Evolutionary conservation across 2,888 invertebrate genomes (phyloP).

Genomic region (Reticulitermes lucifugus): DNA sequence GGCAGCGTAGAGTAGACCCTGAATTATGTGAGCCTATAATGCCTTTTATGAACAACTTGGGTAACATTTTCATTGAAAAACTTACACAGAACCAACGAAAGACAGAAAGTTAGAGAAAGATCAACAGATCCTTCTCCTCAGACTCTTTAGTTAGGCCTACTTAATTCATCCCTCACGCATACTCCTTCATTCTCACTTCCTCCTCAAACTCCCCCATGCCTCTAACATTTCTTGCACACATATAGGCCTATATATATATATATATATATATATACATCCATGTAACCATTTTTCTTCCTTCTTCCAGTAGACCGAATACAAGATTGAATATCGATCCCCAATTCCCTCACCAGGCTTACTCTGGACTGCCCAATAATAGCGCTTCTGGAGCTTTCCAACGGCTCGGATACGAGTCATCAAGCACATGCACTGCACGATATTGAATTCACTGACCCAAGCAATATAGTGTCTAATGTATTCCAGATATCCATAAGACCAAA

Average conservation of each 20-base stretch:
- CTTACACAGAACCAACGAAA: not conserved
- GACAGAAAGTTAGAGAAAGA: not conserved
- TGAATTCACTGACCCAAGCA: constrained; percentile 6
- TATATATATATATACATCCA: not conserved
- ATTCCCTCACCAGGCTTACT: not conserved
- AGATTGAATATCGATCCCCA: constrained; percentile 13
- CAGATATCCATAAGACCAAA: too few species aligned
- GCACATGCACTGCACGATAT: constrained; percentile 1
- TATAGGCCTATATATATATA: not conserved
- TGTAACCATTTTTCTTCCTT: not conserved
- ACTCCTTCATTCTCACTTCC: not conserved
- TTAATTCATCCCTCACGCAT: not conserved
- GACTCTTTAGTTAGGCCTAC: not conserved
- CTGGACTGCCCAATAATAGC: not conserved
- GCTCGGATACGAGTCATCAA: not conserved
- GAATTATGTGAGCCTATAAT: not conserved
- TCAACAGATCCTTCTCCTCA: not conserved
- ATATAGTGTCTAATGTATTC: too few species aligned
- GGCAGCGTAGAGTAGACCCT: not conserved
- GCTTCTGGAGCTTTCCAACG: not conserved
- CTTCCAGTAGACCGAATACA: constrained; percentile 8
- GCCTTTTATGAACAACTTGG: constrained; percentile 10
- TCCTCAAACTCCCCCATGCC: not conserved
- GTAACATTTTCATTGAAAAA: constrained; percentile 12
- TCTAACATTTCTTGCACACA: not conserved